Conservation (phyloP, 2,113 vertebrate species). For the Terrapene triunguis region DNA sequence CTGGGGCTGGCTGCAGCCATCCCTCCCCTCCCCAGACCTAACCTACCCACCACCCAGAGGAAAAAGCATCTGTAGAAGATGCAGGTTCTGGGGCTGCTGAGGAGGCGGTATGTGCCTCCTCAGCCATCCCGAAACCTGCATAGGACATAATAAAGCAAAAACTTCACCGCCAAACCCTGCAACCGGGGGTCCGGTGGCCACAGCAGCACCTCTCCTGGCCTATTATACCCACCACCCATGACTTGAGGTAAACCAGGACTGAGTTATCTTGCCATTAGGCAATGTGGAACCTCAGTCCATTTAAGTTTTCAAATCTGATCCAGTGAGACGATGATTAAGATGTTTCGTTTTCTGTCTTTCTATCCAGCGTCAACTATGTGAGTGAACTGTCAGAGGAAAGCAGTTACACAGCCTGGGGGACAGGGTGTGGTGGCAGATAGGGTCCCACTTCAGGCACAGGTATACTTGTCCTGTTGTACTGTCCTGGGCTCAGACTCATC, state of each 20-base stretch:
- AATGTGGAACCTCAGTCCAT: not conserved
- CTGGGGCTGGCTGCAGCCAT: too few species aligned
- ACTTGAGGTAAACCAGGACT: not conserved
- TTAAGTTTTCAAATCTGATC: not conserved
- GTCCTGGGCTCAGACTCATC: not conserved
- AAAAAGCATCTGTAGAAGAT: too few species aligned
- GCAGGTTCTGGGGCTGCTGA: too few species aligned
- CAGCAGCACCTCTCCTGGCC: too few species aligned
- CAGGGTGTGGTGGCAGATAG: not conserved
- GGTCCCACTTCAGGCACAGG: not conserved
- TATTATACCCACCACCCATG: too few species aligned
- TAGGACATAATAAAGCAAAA: too few species aligned
- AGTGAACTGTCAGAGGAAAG: not conserved
- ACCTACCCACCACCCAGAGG: too few species aligned
- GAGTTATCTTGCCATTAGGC: not conserved
- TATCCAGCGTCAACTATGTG: not conserved
- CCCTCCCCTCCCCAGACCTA: too few species aligned
- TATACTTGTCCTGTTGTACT: not conserved
- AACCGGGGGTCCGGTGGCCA: too few species aligned
- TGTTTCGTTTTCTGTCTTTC: not conserved
- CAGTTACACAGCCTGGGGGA: not conserved
- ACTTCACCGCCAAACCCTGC: too few species aligned
- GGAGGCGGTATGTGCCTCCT: too few species aligned
- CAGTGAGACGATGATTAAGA: not conserved
- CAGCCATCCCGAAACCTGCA: too few species aligned